These are phyloP conservation scores for Drosophila melanosoma DNA, from an alignment of 2,888 invertebrate genomes.

Conservation along the genomic window DNA sequence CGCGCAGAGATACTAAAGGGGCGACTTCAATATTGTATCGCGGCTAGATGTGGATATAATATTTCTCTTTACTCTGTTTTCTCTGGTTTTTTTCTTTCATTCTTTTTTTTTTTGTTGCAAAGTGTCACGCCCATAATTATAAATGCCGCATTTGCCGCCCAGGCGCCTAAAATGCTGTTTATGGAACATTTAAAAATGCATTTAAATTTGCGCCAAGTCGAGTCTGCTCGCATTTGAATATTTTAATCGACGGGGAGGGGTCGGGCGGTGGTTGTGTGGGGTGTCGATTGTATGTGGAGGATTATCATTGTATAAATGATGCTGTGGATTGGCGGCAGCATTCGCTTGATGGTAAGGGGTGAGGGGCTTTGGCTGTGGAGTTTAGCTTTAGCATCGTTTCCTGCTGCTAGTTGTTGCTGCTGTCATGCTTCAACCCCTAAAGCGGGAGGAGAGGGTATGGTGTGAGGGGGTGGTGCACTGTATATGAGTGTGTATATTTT, in stretches of 20 bases:
- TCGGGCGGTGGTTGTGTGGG: background rate
- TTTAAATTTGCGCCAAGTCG: slow-evolving; percentile 59
- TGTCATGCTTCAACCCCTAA: slow-evolving; percentile 31
- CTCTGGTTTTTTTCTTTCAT: background rate
- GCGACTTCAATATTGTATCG: slow-evolving; percentile 25
- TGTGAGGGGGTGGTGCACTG: slow-evolving; percentile 1
- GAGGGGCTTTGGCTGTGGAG: slow-evolving; percentile 51
- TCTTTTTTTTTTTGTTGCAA: background rate
- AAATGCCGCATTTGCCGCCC: slow-evolving; percentile 21
- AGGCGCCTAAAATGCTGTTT: slow-evolving; percentile 51
- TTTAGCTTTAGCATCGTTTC: slow-evolving; percentile 29
- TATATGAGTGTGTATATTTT: slow-evolving; percentile 70
- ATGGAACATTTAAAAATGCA: slow-evolving; percentile 75
- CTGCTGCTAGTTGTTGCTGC: slow-evolving; percentile 19
- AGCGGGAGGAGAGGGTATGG: background rate
- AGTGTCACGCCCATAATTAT: slow-evolving; percentile 31
- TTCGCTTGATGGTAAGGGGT: slow-evolving; percentile 17
- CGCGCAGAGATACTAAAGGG: slow-evolving; percentile 11
- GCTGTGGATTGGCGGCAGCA: slow-evolving; percentile 54
- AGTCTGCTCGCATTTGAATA: slow-evolving; percentile 66
- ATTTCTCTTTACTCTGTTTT: background rate
- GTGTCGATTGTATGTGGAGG: slow-evolving; percentile 4
- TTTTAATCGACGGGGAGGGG: slow-evolving; percentile 58
- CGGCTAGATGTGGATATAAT: slow-evolving; percentile 8
- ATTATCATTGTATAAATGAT: slow-evolving; percentile 38